Evolutionary conservation across 1,140 invertebrate genomes (phyloP).

Genomic region (Achatina immaculata): DNA sequence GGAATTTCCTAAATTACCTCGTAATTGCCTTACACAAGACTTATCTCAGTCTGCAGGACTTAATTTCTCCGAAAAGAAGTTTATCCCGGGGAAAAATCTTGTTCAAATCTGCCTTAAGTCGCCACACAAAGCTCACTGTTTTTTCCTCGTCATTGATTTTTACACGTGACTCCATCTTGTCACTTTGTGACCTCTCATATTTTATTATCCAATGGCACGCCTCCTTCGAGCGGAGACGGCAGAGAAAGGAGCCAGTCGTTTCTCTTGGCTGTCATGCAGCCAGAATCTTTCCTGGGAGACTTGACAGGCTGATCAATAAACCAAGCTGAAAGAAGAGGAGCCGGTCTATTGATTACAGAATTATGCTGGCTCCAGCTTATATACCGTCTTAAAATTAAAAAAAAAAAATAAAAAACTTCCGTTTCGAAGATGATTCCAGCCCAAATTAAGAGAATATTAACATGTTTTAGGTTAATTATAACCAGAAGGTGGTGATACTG

Average conservation of each 20-base stretch:
- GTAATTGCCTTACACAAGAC: conserved; percentile 3
- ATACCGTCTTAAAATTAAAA: too few species aligned
- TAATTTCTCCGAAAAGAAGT: conserved; percentile 4
- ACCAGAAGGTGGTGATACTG: too few species aligned
- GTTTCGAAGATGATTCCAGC: too few species aligned
- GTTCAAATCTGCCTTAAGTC: conserved; percentile 6
- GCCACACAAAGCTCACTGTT: not conserved
- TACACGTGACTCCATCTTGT: not conserved
- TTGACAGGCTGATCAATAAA: too few species aligned
- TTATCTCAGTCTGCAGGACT: not conserved
- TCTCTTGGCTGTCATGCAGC: too few species aligned
- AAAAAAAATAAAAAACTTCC: too few species aligned
- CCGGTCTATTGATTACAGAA: too few species aligned
- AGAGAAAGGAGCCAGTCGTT: not conserved
- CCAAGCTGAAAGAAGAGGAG: too few species aligned
- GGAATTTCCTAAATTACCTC: conserved; percentile 12
- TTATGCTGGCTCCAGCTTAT: too few species aligned
- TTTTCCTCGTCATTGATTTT: not conserved
- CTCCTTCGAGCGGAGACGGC: not conserved
- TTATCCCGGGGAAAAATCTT: not conserved
- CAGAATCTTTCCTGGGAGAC: too few species aligned
- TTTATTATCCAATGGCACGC: not conserved
- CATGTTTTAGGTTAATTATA: too few species aligned
- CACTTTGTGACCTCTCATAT: not conserved
- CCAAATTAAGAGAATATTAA: too few species aligned